Evolutionary conservation across 2,888 invertebrate genomes (phyloP).

Genomic region (Apamea epomidion): DNA sequence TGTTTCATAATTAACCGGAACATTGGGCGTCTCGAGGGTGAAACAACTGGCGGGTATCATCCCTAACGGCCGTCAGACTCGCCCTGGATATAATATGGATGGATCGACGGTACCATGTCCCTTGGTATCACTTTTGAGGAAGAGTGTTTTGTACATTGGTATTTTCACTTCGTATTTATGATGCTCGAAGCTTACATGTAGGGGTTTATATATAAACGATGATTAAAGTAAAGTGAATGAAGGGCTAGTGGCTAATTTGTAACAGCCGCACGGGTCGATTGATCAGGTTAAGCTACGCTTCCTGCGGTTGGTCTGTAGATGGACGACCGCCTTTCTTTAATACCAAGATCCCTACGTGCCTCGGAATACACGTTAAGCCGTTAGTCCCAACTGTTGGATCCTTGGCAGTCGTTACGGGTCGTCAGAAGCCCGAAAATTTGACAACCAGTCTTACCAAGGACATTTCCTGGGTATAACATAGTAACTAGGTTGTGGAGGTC

Average conservation of each 20-base stretch:
- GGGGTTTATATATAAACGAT: neutral
- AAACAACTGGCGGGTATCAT: conserved; percentile 33
- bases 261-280: neutral
- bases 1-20: conserved; percentile 63
- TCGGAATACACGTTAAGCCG: no score
- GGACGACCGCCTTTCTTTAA: no score
- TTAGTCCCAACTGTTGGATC: no score
- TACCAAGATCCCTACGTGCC: no score
- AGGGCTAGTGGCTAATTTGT: neutral
- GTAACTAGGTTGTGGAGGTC: no score
- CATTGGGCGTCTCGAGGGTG: conserved; percentile 40
- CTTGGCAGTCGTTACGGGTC: no score
- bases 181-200: no score
- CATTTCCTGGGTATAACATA: no score
- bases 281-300: neutral
- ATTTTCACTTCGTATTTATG: neutral
- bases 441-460: no score
- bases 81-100: conserved; percentile 43
- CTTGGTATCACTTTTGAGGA: conserved; percentile 26
- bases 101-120: conserved; percentile 25
- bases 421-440: no score
- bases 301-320: no score
- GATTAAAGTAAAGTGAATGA: neutral
- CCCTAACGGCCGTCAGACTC: conserved; percentile 34
- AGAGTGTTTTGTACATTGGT: neutral